These are phyloP conservation scores for Propithecus deckenii DNA, from an alignment of 2,797 vertebrate genomes.

Conservation along the genomic window DNA sequence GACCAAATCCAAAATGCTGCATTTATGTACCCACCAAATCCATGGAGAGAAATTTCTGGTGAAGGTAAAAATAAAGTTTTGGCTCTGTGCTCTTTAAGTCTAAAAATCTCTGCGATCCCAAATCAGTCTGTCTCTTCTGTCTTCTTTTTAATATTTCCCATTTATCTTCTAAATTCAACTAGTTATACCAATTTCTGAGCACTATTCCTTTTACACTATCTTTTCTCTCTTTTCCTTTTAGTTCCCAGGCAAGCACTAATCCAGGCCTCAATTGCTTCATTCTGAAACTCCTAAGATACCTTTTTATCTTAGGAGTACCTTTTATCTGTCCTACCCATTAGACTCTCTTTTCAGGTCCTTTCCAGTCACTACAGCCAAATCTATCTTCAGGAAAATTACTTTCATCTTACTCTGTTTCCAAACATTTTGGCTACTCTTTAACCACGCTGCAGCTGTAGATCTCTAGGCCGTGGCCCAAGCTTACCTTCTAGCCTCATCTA, in stretches of 20 bases:
- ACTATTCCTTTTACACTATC: background rate
- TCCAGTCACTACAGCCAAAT: background rate
- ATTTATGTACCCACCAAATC: conserved; percentile 97
- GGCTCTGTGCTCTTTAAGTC: background rate
- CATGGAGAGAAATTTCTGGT: conserved; percentile 96
- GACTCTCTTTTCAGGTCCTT: background rate
- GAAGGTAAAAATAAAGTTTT: conserved; percentile 88
- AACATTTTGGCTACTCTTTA: background rate
- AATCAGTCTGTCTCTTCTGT: background rate
- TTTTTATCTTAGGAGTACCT: background rate
- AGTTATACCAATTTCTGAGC: background rate
- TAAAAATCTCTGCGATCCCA: conserved; percentile 29
- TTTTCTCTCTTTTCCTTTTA: background rate
- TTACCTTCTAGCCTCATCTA: background rate
- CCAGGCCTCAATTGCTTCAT: background rate
- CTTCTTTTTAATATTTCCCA: background rate
- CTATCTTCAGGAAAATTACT: background rate
- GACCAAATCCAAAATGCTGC: conserved; percentile 99
- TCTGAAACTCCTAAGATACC: background rate
- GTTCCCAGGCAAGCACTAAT: background rate
- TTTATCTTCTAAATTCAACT: background rate
- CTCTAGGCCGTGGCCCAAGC: background rate
- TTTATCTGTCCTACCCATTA: background rate
- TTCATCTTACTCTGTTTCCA: background rate
- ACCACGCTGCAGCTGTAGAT: background rate